Percentiles rank a stretch among this genome's conserved stretches.
Evolutionary conservation across 2,888 invertebrate genomes (phyloP).

Genomic region (Hyposoter didymator): DNA sequence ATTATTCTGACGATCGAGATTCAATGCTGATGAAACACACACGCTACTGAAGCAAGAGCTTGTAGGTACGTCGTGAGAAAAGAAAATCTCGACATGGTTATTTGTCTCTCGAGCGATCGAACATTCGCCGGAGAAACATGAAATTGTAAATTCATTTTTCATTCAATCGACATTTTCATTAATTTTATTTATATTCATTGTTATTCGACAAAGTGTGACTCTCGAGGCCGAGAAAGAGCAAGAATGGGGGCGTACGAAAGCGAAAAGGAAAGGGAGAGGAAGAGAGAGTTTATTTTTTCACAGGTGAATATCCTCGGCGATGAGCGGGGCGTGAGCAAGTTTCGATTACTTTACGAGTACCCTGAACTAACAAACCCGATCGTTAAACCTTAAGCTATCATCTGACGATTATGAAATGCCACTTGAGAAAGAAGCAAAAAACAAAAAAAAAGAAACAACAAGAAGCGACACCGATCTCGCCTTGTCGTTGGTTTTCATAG

Average conservation of each 20-base stretch:
- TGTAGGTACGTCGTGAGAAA: not conserved
- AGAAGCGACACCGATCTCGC: not conserved
- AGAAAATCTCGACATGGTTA: constrained; percentile 4
- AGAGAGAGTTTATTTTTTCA: constrained; percentile 49
- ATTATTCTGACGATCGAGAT: constrained; percentile 57
- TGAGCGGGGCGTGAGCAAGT: constrained; percentile 36
- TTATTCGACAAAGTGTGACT: constrained; percentile 27
- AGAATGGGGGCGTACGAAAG: not conserved
- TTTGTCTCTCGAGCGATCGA: not conserved
- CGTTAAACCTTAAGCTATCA: constrained; percentile 58
- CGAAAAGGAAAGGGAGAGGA: not conserved
- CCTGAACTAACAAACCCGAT: constrained; percentile 67
- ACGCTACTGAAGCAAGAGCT: not conserved
- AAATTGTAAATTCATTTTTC: constrained; percentile 17
- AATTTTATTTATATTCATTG: not conserved
- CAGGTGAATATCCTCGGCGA: constrained; percentile 7
- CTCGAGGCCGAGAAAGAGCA: not conserved
- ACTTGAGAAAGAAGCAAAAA: constrained; percentile 15
- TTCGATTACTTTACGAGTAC: constrained; percentile 80
- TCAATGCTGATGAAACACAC: constrained; percentile 23
- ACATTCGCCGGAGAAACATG: constrained; percentile 30
- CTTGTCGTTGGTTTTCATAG: not conserved
- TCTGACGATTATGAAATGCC: constrained; percentile 49
- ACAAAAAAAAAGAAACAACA: constrained; percentile 1
- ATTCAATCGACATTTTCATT: not conserved